Evolutionary conservation across 2,888 invertebrate genomes (phyloP), one percentile per base, ranked within the genome.

Genomic region (Drosophila crucigera): DNA sequence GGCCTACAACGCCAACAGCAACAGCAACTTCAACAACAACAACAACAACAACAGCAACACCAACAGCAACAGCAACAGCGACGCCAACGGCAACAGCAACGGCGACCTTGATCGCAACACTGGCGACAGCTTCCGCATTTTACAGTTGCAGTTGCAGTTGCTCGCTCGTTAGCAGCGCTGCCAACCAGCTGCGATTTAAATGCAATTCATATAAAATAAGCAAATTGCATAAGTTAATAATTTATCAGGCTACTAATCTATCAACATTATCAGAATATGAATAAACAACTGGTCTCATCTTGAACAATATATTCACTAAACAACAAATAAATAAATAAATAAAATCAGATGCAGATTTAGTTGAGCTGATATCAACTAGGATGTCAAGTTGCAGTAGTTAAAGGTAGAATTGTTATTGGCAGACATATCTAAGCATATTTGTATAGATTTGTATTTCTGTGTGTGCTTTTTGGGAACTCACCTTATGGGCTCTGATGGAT

Each of bases 401-500:
- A n/a, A 41, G 10, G 10, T 41, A n/a, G 0, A 41, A n/a, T 39
- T 39, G 4, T 9, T 19, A 19, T 14, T 4, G 11, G 35, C 14
- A 14, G 1, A 35, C 14, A 35, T 16, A 16, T 16, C 0, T 6
- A 37, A 16, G 19, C 6, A 37, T 37, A 7, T 7, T 19, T 19
- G 0, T 19, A 19, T 19, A 14, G 33, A 35, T 31, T 9, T 35
- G 14, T 4, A 7, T 19, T 0, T 19, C 39, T 35, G 4, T 35
- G 33, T 4, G 39, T 19, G 19, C 0, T 22, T 28, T 30, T 31
- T 4, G 33, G 14, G 56, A 3, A 92, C 92, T 92, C 87, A 95
- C 95, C 95, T 97, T 97, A 95, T 98, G 98, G 94, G 98, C 98
- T 94, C 97, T 96, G 94, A 98, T 97, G 94, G 97, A 97, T 94